phyloP scores from a whole-genome alignment of 1,140 invertebrate genomes.

The Oncopodura yosiiana region DNA sequence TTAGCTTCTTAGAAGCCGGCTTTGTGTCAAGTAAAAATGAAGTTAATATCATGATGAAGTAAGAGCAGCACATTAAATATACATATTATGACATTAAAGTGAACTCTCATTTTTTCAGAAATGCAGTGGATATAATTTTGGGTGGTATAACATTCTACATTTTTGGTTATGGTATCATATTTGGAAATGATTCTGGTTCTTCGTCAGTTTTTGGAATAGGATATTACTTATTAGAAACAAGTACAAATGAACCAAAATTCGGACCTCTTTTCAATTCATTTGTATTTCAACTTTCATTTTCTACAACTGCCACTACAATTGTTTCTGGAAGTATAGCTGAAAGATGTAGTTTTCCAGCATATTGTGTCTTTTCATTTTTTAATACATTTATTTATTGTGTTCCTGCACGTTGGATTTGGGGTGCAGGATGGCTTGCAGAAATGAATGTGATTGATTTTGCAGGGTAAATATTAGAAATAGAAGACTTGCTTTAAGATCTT shows the following conservation, averaged over 20 bases:
- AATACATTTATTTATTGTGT: slow-evolving; percentile 85
- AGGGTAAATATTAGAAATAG: too few relatives aligned
- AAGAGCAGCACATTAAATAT: too few relatives aligned
- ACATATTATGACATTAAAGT: slow-evolving; percentile 46
- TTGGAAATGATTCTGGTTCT: slow-evolving; percentile 55
- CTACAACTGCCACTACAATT: slow-evolving; percentile 83
- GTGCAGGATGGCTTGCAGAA: slow-evolving; percentile 43
- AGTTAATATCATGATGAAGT: slow-evolving; percentile 91
- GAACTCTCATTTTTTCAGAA: neutral
- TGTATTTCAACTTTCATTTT: slow-evolving; percentile 60
- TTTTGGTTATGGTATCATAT: slow-evolving; percentile 86
- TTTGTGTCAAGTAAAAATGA: slow-evolving; percentile 88
- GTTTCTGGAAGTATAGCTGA: slow-evolving; percentile 50
- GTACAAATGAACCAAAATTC: slow-evolving; percentile 33
- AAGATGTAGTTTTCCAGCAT: slow-evolving; percentile 78
- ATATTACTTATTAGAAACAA: slow-evolving; percentile 44
- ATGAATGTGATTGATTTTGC: slow-evolving; percentile 46
- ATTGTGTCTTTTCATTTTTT: slow-evolving; percentile 75
- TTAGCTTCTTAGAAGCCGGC: slow-evolving; percentile 83
- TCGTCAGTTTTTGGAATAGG: slow-evolving; percentile 62
- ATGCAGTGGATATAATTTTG: neutral
- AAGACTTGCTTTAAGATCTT: too few relatives aligned
- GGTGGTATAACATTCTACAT: slow-evolving; percentile 42
- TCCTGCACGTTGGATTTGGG: slow-evolving; percentile 54
- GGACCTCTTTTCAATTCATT: slow-evolving; percentile 34